Evolutionary conservation across 1,140 invertebrate species (phyloP).

Genomic region (Habropoda laboriosa): DNA sequence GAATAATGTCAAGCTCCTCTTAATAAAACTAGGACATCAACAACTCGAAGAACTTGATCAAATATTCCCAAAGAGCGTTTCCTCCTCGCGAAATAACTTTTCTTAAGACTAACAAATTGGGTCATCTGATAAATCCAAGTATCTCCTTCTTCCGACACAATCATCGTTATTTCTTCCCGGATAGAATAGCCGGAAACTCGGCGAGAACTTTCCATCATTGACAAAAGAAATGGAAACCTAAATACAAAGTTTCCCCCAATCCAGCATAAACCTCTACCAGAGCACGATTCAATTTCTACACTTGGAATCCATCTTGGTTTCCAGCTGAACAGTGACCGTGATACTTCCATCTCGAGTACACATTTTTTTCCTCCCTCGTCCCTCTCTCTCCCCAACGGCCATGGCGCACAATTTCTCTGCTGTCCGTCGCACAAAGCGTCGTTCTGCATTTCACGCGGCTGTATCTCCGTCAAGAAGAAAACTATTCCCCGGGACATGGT

Average conservation of each 20-base stretch:
- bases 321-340: conserved; percentile 5
- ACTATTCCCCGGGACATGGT: conserved; percentile 48
- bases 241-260: background rate
- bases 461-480: conserved; percentile 47
- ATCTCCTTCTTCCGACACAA: background rate
- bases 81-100: too few species aligned
- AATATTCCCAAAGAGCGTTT: too few species aligned
- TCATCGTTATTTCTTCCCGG: too few species aligned
- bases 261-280: too few species aligned
- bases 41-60: too few species aligned
- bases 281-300: background rate
- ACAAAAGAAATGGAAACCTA: background rate
- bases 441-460: conserved; percentile 35
- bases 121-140: background rate
- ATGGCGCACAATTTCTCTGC: conserved; percentile 56
- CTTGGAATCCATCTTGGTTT: conserved; percentile 17
- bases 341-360: background rate
- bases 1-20: too few species aligned
- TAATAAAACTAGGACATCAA: too few species aligned
- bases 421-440: conserved; percentile 56
- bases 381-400: background rate
- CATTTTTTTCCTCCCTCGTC: conserved; percentile 36
- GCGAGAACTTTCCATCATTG: background rate
- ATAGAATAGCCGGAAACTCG: background rate
- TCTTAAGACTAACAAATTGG: background rate